Conservation (phyloP, 2,113 vertebrate species). For the Eubucco bourcierii region DNA sequence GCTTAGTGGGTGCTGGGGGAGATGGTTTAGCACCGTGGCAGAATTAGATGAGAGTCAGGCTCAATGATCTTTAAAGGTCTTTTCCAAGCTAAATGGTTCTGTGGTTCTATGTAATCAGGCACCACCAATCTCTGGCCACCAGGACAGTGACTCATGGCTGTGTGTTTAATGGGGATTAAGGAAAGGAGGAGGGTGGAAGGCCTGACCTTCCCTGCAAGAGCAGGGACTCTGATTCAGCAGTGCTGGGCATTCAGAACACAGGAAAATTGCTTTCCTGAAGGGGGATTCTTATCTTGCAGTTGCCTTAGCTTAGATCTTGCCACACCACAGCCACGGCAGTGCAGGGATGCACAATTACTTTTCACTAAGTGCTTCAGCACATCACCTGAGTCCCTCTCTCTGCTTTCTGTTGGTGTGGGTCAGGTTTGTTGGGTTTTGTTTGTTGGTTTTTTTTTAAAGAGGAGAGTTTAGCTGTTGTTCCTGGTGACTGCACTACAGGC, state of each 20-base stretch:
- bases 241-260: neutral
- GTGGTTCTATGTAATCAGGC: neutral
- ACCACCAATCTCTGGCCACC: rapidly evolving
- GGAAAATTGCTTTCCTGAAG: neutral
- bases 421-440: neutral
- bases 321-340: rapidly evolving
- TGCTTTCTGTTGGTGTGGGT: neutral
- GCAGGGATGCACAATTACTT: rapidly evolving
- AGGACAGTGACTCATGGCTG: neutral
- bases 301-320: neutral
- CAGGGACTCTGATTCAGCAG: neutral
- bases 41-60: too few species aligned
- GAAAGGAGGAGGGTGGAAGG: neutral
- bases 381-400: neutral
- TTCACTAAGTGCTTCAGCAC: neutral
- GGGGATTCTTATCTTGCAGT: neutral
- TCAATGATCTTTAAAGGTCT: too few species aligned
- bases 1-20: too few species aligned
- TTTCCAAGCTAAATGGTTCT: too few species aligned
- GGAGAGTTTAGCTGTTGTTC: neutral
- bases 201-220: neutral
- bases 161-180: neutral
- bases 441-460: neutral
- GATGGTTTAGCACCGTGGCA: too few species aligned
- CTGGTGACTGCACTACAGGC: neutral